Percentiles rank a stretch among this genome's conserved stretches.
Evolutionary conservation across 1,140 invertebrate species (phyloP).

Genomic region (Apis cerana): DNA sequence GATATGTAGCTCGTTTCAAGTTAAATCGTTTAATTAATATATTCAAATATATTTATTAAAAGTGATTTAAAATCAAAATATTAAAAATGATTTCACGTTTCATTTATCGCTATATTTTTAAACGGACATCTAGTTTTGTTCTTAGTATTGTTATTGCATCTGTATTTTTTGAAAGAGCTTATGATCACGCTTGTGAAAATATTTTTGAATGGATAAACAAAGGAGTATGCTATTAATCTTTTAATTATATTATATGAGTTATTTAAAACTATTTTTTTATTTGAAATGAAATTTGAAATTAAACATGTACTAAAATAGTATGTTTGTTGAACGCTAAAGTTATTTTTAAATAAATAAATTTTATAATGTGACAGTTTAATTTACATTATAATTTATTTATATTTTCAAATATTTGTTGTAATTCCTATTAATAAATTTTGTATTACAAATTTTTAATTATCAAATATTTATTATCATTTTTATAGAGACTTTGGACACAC

Average conservation of each 20-base stretch:
- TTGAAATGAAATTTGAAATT: neutral
- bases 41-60: neutral
- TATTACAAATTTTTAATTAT: too few relatives aligned
- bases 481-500: conserved; percentile 55
- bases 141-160: conserved; percentile 38
- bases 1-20: neutral
- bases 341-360: too few relatives aligned
- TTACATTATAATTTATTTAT: neutral
- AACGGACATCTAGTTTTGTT: conserved; percentile 49
- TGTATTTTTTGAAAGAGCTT: conserved; percentile 53
- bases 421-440: too few relatives aligned
- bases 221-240: conserved; percentile 40
- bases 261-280: neutral
- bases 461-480: neutral
- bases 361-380: too few relatives aligned
- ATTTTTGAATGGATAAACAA: conserved; percentile 56
- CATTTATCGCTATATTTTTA: conserved; percentile 52
- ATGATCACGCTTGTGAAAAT: conserved; percentile 44
- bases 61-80: neutral
- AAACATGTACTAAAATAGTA: neutral
- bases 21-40: neutral
- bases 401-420: too few relatives aligned
- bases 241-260: neutral
- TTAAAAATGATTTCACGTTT: conserved; percentile 33
- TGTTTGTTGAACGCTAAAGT: neutral